phyloP scores from a whole-genome alignment of 2,797 vertebrate genomes.

The Atherinosoma microstoma region DNA sequence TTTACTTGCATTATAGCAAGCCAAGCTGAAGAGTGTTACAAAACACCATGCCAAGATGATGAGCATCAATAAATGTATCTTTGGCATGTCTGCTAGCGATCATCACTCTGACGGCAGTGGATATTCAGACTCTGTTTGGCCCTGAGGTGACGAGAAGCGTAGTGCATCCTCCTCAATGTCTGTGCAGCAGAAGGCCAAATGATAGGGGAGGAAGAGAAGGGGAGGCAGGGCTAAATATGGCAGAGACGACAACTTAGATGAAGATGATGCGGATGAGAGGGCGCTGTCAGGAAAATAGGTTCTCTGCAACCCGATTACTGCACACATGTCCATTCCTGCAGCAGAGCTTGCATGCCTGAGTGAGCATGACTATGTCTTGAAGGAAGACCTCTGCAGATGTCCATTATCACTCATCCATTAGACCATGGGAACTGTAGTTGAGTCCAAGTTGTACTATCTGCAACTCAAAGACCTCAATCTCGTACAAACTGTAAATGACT shows the following conservation, averaged over 20 bases:
- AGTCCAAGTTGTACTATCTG: not conserved
- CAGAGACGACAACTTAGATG: slow-evolving; percentile 21
- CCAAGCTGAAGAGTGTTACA: slow-evolving; percentile 17
- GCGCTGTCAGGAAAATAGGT: slow-evolving; percentile 27
- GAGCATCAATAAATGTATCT: slow-evolving; percentile 19
- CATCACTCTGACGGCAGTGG: slow-evolving; percentile 15
- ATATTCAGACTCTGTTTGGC: slow-evolving; percentile 31
- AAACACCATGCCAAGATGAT: slow-evolving; percentile 15
- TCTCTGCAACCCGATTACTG: slow-evolving; percentile 13
- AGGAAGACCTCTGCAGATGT: slow-evolving; percentile 33
- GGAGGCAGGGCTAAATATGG: slow-evolving; percentile 1
- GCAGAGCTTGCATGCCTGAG: slow-evolving; percentile 31
- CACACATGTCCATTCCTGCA: slow-evolving; percentile 21
- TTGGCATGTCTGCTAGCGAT: slow-evolving; percentile 27
- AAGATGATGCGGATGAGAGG: slow-evolving; percentile 23
- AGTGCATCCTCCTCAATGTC: slow-evolving; percentile 42
- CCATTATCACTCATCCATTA: slow-evolving; percentile 17
- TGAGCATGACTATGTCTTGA: slow-evolving; percentile 33
- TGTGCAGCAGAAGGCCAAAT: slow-evolving; percentile 30
- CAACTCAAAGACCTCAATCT: not conserved
- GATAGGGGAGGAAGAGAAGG: not conserved
- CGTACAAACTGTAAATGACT: not conserved
- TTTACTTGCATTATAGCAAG: slow-evolving; percentile 17
- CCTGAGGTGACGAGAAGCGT: slow-evolving; percentile 21
- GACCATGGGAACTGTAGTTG: not conserved